These are phyloP conservation scores for Harpalus rufipes DNA, from an alignment of 2,888 invertebrate species.

Conservation along the genomic window DNA sequence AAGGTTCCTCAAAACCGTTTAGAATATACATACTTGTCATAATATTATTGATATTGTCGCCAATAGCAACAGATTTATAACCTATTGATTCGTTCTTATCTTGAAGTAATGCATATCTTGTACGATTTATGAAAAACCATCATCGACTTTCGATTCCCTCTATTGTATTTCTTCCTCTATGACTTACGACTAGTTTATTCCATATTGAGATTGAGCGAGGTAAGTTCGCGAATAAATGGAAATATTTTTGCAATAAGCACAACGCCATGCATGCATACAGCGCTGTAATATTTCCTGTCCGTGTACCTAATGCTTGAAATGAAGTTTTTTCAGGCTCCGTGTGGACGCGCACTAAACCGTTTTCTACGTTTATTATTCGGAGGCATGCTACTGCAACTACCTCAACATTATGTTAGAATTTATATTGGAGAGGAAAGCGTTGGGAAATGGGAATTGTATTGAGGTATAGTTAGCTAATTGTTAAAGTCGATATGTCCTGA, in stretches of 20 bases:
- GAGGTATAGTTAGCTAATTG: not conserved
- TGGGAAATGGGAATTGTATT: not conserved
- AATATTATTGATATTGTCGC: no score
- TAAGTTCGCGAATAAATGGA: not conserved
- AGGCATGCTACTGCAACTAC: not conserved
- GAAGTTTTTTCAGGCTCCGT: not conserved
- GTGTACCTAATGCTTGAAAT: not conserved
- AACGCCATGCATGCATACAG: not conserved
- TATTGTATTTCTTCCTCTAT: no score
- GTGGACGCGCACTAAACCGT: not conserved
- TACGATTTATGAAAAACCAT: no score
- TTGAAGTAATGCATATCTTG: no score
- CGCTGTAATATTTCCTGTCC: not conserved
- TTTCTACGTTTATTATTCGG: not conserved
- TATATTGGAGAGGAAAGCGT: not conserved
- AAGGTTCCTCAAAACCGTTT: no score
- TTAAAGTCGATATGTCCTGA: no score
- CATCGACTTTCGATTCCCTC: no score
- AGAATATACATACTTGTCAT: no score
- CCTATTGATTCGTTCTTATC: no score
- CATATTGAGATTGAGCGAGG: not conserved
- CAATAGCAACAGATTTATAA: no score
- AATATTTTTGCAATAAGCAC: slow-evolving; percentile 2
- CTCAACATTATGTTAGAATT: not conserved
- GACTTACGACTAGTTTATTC: not conserved